Conservation (phyloP, 1,140 invertebrate species). For the Cryptotermes secundus region DNA sequence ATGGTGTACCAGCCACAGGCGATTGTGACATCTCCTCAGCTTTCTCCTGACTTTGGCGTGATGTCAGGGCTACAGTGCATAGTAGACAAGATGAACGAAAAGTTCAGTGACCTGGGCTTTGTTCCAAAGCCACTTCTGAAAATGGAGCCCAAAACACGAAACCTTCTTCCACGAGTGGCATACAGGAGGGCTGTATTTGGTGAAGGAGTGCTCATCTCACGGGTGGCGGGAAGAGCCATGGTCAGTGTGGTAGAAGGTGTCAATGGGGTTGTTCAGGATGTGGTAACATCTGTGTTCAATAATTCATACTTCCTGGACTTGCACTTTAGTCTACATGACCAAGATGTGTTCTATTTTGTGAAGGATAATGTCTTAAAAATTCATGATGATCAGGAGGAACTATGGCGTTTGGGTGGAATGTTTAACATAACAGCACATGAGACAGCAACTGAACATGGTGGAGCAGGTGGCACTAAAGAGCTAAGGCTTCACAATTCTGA, state of each 20-base stretch:
- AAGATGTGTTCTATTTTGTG: constrained; percentile 94
- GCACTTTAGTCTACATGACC: constrained; percentile 87
- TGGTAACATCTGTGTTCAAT: constrained; percentile 91
- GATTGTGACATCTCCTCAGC: constrained; percentile 70
- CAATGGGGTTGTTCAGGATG: constrained; percentile 85
- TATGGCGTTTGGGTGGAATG: constrained; percentile 80
- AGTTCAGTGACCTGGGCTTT: constrained; percentile 78
- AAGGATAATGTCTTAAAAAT: constrained; percentile 87
- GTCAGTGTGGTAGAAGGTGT: constrained; percentile 83
- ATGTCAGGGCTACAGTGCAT: constrained; percentile 87
- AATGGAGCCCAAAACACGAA: constrained; percentile 77
- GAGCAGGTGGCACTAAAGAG: constrained; percentile 64
- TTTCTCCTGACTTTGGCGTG: constrained; percentile 81
- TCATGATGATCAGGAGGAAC: constrained; percentile 84
- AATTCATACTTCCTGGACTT: constrained; percentile 89
- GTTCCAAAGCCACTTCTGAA: constrained; percentile 78
- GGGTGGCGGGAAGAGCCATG: constrained; percentile 70
- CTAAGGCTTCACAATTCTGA: constrained; percentile 81
- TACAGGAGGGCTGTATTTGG: constrained; percentile 84
- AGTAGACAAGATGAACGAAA: constrained; percentile 78
- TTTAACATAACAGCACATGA: constrained; percentile 94
- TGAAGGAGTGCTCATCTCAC: constrained; percentile 84
- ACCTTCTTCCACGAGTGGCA: constrained; percentile 74
- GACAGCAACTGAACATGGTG: constrained; percentile 78
- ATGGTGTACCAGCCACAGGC: constrained; percentile 76